These are phyloP conservation scores for Lathamus discolor DNA, from an alignment of 2,113 vertebrate species.

Conservation along the genomic window DNA sequence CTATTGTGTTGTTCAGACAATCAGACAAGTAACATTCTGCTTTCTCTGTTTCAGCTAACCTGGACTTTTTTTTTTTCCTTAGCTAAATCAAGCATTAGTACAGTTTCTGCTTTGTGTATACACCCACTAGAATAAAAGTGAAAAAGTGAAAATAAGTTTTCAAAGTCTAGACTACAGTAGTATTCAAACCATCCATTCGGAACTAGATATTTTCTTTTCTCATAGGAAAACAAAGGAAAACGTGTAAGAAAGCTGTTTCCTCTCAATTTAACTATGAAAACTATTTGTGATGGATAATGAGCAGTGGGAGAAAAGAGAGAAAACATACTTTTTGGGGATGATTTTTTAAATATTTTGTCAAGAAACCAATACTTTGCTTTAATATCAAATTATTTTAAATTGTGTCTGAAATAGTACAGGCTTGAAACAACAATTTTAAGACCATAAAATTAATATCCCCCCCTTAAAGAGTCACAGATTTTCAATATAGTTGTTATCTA, in stretches of 20 bases:
- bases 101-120: neutral
- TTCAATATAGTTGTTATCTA: neutral
- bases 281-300: neutral
- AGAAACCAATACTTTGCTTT: neutral
- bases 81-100: neutral
- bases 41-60: neutral
- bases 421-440: neutral
- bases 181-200: neutral
- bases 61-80: neutral
- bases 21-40: neutral
- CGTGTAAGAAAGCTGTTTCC: neutral
- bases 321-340: neutral
- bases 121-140: neutral
- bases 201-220: neutral
- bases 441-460: neutral
- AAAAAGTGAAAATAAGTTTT: neutral
- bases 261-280: neutral
- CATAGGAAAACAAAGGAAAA: neutral
- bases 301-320: neutral
- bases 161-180: neutral
- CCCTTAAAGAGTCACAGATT: neutral
- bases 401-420: neutral
- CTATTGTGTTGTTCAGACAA: slow-evolving; percentile 23
- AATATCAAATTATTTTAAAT: neutral
- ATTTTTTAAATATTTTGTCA: neutral